These are phyloP conservation scores for Auanema sp. DNA, from an alignment of 2,888 invertebrate genomes.

Conservation along the genomic window DNA sequence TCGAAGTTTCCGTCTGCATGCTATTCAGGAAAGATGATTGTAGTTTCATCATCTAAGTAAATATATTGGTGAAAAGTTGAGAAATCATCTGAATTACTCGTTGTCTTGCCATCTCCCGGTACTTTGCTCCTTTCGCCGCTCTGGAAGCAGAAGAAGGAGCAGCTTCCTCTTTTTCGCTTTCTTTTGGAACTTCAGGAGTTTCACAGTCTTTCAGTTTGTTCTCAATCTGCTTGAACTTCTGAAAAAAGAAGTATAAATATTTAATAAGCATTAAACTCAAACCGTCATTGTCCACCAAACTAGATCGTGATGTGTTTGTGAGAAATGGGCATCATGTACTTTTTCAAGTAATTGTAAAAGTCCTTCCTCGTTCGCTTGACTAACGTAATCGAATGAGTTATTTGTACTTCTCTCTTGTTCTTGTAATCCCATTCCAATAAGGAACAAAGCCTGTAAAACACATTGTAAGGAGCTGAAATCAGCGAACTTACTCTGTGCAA, in stretches of 20 bases:
- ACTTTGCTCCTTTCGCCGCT: constrained; percentile 44
- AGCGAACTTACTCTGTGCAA: constrained; percentile 43
- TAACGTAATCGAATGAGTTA: constrained; percentile 43
- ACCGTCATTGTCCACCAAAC: constrained; percentile 43
- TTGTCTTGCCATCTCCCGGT: neutral
- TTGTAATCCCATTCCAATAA: constrained; percentile 55
- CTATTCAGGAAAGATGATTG: constrained; percentile 34
- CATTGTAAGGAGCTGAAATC: constrained; percentile 8
- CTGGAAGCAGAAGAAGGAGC: neutral
- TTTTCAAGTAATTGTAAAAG: constrained; percentile 32
- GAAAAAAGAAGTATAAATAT: neutral
- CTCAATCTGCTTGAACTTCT: constrained; percentile 40
- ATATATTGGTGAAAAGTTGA: neutral
- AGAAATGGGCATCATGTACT: constrained; percentile 40
- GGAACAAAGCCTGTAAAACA: constrained; percentile 36
- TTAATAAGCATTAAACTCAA: neutral
- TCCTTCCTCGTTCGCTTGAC: constrained; percentile 31
- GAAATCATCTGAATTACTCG: constrained; percentile 26
- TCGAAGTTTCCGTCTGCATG: constrained; percentile 19
- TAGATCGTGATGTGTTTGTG: constrained; percentile 33
- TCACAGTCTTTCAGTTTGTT: neutral
- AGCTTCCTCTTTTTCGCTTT: neutral
- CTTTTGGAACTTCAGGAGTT: neutral
- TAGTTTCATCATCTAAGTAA: constrained; percentile 34
- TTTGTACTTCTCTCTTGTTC: constrained; percentile 41